phyloP scores from a whole-genome alignment of 2,797 vertebrate genomes.

The Chelonia mydas region DNA sequence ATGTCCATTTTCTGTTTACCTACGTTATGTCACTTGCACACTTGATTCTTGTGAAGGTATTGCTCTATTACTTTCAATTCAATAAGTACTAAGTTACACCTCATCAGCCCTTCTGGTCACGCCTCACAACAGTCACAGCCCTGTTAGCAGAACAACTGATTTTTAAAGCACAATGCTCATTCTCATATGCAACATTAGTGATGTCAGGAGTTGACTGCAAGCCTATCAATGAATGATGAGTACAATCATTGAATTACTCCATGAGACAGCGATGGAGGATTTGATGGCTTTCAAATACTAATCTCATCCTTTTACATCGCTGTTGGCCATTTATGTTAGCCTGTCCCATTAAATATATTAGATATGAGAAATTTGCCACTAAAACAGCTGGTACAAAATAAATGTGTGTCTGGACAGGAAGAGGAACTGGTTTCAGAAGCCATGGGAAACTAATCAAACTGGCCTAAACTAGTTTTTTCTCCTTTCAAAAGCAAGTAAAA shows the following conservation, averaged over 20 bases:
- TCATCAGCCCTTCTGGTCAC: slow-evolving; percentile 70
- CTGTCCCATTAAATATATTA: not conserved
- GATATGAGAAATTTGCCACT: not conserved
- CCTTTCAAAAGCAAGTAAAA: not conserved
- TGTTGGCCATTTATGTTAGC: not conserved
- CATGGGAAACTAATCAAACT: not conserved
- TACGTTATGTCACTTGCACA: slow-evolving; percentile 48
- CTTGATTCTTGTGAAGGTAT: slow-evolving; percentile 65
- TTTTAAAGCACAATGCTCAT: slow-evolving; percentile 3
- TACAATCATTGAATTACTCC: slow-evolving; percentile 33
- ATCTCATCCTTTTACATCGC: slow-evolving; percentile 36
- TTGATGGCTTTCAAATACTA: slow-evolving; percentile 45
- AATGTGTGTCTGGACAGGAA: not conserved
- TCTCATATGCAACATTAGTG: not conserved
- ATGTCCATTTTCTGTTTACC: slow-evolving; percentile 22
- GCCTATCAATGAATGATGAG: not conserved
- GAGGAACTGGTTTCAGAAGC: not conserved
- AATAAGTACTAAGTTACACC: slow-evolving; percentile 71
- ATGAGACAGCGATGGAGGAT: not conserved
- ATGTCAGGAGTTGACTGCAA: not conserved
- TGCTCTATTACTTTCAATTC: slow-evolving; percentile 68
- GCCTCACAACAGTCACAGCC: slow-evolving; percentile 53
- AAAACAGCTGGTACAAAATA: slow-evolving; percentile 3
- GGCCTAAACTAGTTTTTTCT: not conserved
- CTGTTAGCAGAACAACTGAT: slow-evolving; percentile 58